These are phyloP conservation scores for Grantiella picta DNA, from an alignment of 2,113 vertebrate species.

Conservation along the genomic window DNA sequence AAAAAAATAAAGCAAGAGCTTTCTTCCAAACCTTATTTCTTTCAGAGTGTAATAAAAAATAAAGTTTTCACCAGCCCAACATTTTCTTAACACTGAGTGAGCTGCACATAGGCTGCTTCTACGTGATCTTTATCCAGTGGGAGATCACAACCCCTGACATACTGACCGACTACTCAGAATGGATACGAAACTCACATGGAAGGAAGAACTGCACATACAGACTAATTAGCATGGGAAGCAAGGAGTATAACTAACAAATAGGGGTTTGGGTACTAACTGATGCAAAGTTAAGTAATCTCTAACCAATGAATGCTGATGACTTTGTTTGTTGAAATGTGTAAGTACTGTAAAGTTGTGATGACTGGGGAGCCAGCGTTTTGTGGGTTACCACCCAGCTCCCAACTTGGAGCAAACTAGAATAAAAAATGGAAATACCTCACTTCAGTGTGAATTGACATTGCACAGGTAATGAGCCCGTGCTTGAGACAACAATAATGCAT, in stretches of 20 bases:
- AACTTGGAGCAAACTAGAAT: not conserved
- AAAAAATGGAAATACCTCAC: not conserved
- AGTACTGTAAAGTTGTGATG: accelerated
- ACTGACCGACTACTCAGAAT: not conserved
- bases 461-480: accelerated
- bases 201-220: not conserved
- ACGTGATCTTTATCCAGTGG: not conserved
- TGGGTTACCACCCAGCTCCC: not conserved
- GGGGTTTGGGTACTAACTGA: not conserved
- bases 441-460: accelerated
- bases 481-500: not conserved
- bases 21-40: not conserved
- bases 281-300: not conserved
- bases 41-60: not conserved
- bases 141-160: not conserved
- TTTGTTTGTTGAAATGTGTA: not conserved
- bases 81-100: not conserved
- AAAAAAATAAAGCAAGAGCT: not conserved
- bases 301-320: not conserved
- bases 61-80: not conserved
- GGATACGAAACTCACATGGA: not conserved
- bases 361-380: not conserved
- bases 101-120: not conserved
- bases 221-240: not conserved
- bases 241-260: not conserved